phyloP scores from a whole-genome alignment of 2,888 invertebrate genomes.

The Xanthia togata region DNA sequence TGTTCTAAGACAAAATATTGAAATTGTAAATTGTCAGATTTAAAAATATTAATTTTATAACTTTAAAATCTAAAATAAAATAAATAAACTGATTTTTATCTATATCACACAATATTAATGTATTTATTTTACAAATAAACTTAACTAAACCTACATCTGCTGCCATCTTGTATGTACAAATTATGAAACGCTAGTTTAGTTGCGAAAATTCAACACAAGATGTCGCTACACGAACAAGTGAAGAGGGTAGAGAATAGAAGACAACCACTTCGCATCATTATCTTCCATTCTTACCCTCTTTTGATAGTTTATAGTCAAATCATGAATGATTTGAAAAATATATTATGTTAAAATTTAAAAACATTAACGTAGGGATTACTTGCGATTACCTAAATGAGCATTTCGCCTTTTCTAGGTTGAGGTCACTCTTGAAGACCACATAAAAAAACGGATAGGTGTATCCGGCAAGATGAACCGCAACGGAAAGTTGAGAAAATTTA shows the following conservation, averaged over 20 bases:
- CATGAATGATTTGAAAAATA: not conserved
- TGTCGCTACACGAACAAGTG: slow-evolving; percentile 33
- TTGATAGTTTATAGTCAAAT: not conserved
- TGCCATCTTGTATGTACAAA: slow-evolving; percentile 35
- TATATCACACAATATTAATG: not conserved
- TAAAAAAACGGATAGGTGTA: not conserved
- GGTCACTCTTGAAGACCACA: not conserved
- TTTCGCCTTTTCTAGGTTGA: not conserved
- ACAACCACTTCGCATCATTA: not conserved
- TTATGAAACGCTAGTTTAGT: not conserved
- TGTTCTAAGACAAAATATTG: slow-evolving; percentile 9
- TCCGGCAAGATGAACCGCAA: not conserved
- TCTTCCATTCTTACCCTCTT: not conserved
- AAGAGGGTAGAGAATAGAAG: not conserved
- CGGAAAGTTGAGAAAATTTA: not conserved
- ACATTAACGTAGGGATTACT: not conserved
- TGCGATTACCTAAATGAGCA: not conserved
- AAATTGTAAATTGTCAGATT: not conserved
- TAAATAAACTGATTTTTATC: not conserved
- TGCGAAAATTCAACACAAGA: slow-evolving; percentile 18
- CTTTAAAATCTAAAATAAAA: not conserved
- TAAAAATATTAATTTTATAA: not conserved
- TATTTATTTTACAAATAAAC: not conserved
- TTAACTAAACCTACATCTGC: not conserved
- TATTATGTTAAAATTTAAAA: not conserved